These are phyloP conservation scores for Coptodon rendalli DNA, from an alignment of 2,113 vertebrate species.

Conservation along the genomic window DNA sequence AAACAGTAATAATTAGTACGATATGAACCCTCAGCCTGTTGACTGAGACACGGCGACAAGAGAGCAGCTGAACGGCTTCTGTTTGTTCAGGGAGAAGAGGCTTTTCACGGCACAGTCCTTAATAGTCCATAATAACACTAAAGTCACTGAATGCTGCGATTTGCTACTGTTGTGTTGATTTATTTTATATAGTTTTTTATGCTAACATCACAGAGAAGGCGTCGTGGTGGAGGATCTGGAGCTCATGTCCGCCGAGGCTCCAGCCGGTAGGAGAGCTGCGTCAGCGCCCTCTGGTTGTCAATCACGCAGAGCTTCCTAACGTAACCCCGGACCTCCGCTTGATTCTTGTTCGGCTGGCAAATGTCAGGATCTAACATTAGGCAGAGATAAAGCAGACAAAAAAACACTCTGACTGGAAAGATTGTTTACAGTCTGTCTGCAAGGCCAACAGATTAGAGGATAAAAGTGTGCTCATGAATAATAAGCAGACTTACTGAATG, in stretches of 20 bases:
- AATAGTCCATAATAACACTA: slow-evolving; percentile 5
- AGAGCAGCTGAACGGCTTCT: slow-evolving; percentile 28
- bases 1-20: slow-evolving; percentile 32
- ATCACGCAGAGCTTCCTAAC: slow-evolving; percentile 95
- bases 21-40: slow-evolving; percentile 9
- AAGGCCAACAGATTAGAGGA: background rate
- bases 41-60: slow-evolving; percentile 20
- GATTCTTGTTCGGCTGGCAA: slow-evolving; percentile 92
- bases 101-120: slow-evolving; percentile 55
- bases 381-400: background rate
- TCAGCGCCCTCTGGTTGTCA: slow-evolving; percentile 98
- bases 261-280: slow-evolving; percentile 93
- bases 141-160: slow-evolving; percentile 16
- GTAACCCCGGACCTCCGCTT: slow-evolving; percentile 91
- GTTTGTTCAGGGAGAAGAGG: slow-evolving; percentile 42
- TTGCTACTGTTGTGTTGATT: slow-evolving; percentile 40
- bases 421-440: background rate
- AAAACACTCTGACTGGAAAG: background rate
- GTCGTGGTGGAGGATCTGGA: slow-evolving; percentile 4
- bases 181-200: background rate
- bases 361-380: slow-evolving; percentile 81
- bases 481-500: slow-evolving; percentile 87
- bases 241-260: slow-evolving; percentile 89
- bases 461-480: background rate
- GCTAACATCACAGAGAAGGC: slow-evolving; percentile 48